Percentiles rank a stretch among this genome's conserved stretches.
phyloP scores from a whole-genome alignment of 2,113 vertebrate species.

The Myocastor coypus region DNA sequence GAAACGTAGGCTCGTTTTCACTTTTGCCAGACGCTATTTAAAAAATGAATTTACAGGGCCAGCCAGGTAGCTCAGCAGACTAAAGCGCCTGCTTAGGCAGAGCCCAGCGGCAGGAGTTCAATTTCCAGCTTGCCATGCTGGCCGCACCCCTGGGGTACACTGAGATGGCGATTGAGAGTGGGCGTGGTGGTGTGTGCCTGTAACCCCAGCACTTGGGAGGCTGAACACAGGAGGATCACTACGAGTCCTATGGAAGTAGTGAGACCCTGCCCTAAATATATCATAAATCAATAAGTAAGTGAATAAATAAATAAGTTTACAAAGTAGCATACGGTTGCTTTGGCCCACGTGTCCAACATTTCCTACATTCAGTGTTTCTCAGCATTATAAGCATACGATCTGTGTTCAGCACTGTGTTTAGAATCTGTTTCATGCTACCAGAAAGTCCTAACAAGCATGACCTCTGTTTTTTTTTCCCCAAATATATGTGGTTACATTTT shows the following conservation, averaged over 20 bases:
- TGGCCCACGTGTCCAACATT: background rate
- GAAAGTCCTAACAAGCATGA: background rate
- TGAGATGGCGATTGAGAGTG: no score
- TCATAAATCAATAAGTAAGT: no score
- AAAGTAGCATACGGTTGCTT: background rate
- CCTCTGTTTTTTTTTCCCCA: background rate
- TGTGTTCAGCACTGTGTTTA: background rate
- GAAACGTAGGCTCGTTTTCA: background rate
- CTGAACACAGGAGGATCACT: no score
- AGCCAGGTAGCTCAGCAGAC: no score
- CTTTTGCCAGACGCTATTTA: conserved; percentile 16
- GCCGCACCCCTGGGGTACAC: no score
- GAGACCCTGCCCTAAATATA: no score
- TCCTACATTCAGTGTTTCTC: background rate
- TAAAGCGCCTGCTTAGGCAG: no score
- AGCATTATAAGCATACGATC: background rate
- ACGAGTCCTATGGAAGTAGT: no score
- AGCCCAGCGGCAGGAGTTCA: no score
- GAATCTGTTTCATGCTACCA: background rate
- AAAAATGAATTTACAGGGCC: background rate
- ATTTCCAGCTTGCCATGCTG: no score
- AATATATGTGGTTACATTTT: background rate
- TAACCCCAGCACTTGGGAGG: no score
- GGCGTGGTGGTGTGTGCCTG: no score
- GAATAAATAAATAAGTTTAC: background rate